These are phyloP conservation scores for Austrolebias charrua DNA, from an alignment of 2,797 vertebrate species.

Conservation along the genomic window DNA sequence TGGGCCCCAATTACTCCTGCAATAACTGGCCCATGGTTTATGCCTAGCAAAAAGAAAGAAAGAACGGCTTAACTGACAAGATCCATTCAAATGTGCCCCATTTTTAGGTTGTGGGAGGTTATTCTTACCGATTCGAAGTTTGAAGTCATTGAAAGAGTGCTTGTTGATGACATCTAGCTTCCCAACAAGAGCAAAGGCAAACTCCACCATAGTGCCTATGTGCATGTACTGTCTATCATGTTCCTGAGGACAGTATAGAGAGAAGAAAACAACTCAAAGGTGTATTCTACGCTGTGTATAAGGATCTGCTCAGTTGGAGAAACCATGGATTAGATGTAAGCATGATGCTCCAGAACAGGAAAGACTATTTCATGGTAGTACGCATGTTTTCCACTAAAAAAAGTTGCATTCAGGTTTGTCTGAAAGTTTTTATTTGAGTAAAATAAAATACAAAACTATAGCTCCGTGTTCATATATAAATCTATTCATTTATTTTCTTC, in stretches of 20 bases:
- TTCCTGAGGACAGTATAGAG: conserved; percentile 76
- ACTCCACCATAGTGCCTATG: conserved; percentile 97
- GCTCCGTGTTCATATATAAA: no score
- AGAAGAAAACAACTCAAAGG: background rate
- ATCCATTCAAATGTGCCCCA: background rate
- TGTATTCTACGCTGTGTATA: background rate
- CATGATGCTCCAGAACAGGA: no score
- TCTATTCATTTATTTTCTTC: no score
- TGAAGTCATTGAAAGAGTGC: conserved; percentile 98
- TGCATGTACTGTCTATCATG: conserved; percentile 96
- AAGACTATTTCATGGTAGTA: no score
- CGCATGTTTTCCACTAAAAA: no score
- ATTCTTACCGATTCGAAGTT: conserved; percentile 89
- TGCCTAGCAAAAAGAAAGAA: conserved; percentile 75
- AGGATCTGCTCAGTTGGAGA: background rate
- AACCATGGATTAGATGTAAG: no score
- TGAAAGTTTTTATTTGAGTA: no score
- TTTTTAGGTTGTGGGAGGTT: background rate
- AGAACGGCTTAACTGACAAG: background rate
- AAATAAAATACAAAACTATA: no score
- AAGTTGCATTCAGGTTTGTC: no score
- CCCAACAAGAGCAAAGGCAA: conserved; percentile 93
- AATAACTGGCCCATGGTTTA: conserved; percentile 96
- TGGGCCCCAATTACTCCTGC: conserved; percentile 98
- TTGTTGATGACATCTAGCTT: conserved; percentile 98